These are phyloP conservation scores for Pseudococcus jackbeardsleyi DNA, from an alignment of 2,888 invertebrate genomes.

Conservation along the genomic window DNA sequence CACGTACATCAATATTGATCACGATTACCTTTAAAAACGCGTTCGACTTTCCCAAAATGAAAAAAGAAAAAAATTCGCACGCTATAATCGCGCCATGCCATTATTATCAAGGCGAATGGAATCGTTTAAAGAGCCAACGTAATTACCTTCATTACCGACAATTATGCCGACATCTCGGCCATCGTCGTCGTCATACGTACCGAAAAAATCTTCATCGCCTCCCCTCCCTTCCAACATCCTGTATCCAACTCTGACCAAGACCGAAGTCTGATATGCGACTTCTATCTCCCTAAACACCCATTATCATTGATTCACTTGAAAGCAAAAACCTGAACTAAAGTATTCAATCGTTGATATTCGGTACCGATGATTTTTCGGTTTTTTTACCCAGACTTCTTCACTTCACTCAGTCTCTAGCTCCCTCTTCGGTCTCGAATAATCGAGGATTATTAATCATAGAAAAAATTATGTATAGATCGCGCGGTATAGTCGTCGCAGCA, in stretches of 20 bases:
- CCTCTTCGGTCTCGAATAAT: background rate
- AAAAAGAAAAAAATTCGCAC: background rate
- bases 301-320: too few relatives aligned
- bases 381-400: background rate
- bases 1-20: background rate
- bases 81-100: background rate
- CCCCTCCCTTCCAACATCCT: background rate
- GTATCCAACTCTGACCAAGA: background rate
- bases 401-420: background rate
- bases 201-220: background rate
- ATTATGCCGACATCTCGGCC: background rate
- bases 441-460: background rate
- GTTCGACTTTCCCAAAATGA: background rate
- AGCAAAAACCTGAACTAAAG: too few relatives aligned
- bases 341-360: background rate
- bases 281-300: too few relatives aligned
- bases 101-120: constrained; percentile 28
- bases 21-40: background rate
- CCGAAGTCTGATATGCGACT: too few relatives aligned
- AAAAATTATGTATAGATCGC: background rate
- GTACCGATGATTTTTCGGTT: background rate
- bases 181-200: background rate
- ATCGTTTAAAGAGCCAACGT: background rate
- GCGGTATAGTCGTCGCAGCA: background rate
- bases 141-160: constrained; percentile 42